Base-by-base conservation (phyloP, 2,888 invertebrate species). In the Troides oblongomaculatus region DNA sequence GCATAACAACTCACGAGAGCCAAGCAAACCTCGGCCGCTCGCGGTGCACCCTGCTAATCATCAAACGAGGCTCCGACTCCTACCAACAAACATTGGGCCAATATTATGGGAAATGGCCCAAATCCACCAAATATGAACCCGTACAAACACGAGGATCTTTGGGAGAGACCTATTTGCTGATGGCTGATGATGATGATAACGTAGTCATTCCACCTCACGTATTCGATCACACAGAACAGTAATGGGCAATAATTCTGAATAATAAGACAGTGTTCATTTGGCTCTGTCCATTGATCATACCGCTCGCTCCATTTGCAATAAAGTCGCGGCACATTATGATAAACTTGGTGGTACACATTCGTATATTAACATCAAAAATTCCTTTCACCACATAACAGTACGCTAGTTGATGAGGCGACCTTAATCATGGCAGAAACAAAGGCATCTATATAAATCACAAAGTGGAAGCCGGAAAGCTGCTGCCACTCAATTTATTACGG, bases 351-450 rank as follows among this genome's bases (percentile, higher is more conserved):
- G 60, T 43, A 58, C 50, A 39, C 4, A 39, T 21, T 58, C 25
- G 2, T 17, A 57, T 57, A 36, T 62, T 62, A 46, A 57, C n/a
- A 57, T 57, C 25, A 43, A 57, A 56, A n/a, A n/a, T 68, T 64
- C 58, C 63, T 46, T 53, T 53, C 68, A 50, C 68, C 68, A 50
- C 46, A 59, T 50, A 30, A 63, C 57, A 39, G 59, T 64, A 68
- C 50, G 50, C 21, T 10, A 63, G 64, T 39, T 64, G 69, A 64
- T 69, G 14, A 43, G 64, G 61, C 64, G 69, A 39, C 61, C 69
- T 64, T 69, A 69, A 69, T 69, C 64, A 64, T 61, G 69, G 61
- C 60, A 69, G 69, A 60, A 68, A 64, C 64, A 69, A 69, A 64
- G 64, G 39, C 63, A 69, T 69, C 69, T 64, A 64, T 64, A 64